Percentiles rank a stretch among this genome's conserved stretches.
Conservation (phyloP, 1,140 invertebrate species). For the Atopsyche davidsoni region DNA sequence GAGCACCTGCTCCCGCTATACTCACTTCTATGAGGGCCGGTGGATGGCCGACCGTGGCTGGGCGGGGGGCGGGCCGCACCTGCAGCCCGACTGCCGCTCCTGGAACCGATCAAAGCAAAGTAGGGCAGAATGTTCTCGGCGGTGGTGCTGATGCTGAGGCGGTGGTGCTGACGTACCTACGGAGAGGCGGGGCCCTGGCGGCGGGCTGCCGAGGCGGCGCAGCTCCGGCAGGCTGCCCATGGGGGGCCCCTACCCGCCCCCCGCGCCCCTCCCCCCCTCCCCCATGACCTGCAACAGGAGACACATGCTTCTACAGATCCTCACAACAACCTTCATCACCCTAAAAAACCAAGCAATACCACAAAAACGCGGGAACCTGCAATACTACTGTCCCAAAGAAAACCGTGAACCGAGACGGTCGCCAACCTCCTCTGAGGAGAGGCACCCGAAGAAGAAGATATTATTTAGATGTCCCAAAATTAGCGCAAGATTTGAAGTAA, state of each 20-base stretch:
- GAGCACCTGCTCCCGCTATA: not conserved
- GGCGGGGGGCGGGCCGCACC: conserved; percentile 6
- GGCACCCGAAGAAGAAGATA: too few species aligned
- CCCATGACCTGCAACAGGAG: not conserved
- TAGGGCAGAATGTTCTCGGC: too few species aligned
- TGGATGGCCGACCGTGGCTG: conserved; percentile 11
- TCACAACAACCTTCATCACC: not conserved
- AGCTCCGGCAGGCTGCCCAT: conserved; percentile 30
- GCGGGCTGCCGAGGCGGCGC: conserved; percentile 15
- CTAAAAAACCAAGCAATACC: not conserved
- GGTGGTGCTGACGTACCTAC: conserved; percentile 12
- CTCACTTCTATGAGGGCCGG: conserved; percentile 17
- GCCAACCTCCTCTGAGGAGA: too few species aligned
- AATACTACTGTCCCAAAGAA: too few species aligned
- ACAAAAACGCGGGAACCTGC: conserved; percentile 4
- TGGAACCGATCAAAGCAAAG: too few species aligned
- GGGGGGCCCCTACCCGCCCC: conserved; percentile 3
- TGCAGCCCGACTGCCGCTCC: conserved; percentile 17
- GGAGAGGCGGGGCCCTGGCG: conserved; percentile 20
- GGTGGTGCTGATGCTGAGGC: too few species aligned
- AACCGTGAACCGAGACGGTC: too few species aligned
- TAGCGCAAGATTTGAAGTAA: too few species aligned
- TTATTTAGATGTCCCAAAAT: too few species aligned
- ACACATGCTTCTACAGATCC: not conserved
- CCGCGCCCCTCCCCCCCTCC: not conserved